These are phyloP conservation scores for Myiothlypis chrysogaster DNA, from an alignment of 2,797 vertebrate species.

Conservation along the genomic window DNA sequence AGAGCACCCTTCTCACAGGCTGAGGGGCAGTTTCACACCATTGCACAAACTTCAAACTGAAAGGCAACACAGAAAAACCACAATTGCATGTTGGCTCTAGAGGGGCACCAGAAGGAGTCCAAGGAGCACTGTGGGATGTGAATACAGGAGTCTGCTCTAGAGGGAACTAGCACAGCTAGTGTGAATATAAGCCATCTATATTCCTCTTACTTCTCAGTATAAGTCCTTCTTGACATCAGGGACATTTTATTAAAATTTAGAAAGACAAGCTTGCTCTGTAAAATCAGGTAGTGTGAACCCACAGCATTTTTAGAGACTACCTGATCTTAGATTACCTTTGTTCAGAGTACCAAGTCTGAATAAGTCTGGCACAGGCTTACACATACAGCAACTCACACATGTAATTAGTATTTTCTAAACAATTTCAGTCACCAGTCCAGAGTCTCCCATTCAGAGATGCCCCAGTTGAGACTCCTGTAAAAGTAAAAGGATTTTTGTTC, in stretches of 20 bases:
- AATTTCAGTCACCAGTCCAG: neutral
- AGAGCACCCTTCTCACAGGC: neutral
- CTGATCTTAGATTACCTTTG: neutral
- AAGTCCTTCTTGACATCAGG: neutral
- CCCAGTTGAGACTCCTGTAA: neutral
- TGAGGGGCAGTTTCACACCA: neutral
- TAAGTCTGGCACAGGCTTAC: neutral
- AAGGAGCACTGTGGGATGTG: neutral
- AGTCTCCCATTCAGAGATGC: neutral
- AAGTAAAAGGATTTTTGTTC: neutral
- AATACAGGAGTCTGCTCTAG: neutral
- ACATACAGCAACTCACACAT: fast-evolving
- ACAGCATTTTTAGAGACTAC: neutral
- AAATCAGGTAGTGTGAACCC: neutral
- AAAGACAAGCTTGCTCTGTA: neutral
- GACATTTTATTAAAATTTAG: neutral
- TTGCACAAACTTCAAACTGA: neutral
- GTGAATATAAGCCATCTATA: neutral
- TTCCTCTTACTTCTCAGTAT: neutral
- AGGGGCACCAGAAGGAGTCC: neutral
- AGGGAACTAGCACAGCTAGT: neutral
- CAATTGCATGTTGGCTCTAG: neutral
- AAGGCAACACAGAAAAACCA: neutral
- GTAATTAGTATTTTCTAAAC: neutral
- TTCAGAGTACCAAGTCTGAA: neutral